Conservation (phyloP, 2,888 invertebrate genomes). For the Omphaloscelis lunosa region DNA sequence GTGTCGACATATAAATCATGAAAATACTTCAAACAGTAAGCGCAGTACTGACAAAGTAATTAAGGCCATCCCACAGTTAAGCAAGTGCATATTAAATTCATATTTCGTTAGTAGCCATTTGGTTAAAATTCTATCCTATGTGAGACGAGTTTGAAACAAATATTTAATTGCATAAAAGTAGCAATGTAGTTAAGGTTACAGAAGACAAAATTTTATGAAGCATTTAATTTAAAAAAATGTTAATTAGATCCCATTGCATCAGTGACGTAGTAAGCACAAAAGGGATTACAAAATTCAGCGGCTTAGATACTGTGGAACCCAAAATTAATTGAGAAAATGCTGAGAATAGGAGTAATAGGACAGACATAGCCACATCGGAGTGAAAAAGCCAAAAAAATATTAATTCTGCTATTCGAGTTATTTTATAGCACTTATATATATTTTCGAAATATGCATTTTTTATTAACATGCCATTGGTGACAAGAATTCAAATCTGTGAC, state of each 20-base stretch:
- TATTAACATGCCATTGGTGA: not conserved
- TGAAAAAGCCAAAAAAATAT: not conserved
- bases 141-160: constrained; percentile 4
- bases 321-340: not conserved
- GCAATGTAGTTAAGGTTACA: not conserved
- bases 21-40: not conserved
- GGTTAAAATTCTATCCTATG: constrained; percentile 19
- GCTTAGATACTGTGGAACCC: not conserved
- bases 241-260: constrained; percentile 9
- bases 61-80: constrained; percentile 14
- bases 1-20: not conserved
- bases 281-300: not conserved
- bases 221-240: constrained; percentile 1
- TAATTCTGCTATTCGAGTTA: not conserved
- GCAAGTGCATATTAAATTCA: not conserved
- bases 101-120: constrained; percentile 11
- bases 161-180: constrained; percentile 1
- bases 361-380: not conserved
- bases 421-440: not conserved
- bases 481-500: not conserved
- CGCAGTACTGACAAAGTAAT: constrained; percentile 15
- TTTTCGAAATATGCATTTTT: constrained; percentile 6
- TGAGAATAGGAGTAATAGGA: not conserved
- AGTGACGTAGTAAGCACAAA: not conserved
- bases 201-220: constrained; percentile 13